phyloP scores from a whole-genome alignment of 1,140 invertebrate species.

The Batillaria attramentaria region DNA sequence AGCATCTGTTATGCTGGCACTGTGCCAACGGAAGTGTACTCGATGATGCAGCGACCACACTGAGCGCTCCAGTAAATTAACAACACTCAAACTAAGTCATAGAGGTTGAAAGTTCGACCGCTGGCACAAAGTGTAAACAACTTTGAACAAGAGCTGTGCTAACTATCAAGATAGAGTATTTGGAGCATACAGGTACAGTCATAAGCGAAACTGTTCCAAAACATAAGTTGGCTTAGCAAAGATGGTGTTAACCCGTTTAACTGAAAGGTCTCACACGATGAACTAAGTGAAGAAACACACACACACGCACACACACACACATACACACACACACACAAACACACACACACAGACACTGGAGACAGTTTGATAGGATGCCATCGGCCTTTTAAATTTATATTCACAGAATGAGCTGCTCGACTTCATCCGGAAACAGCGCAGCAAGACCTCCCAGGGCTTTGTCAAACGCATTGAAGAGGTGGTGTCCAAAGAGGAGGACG shows the following conservation, averaged over 20 bases:
- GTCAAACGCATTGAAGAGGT: slow-evolving; percentile 16
- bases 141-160: neutral
- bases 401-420: slow-evolving; percentile 43
- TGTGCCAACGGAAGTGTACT: too few relatives aligned
- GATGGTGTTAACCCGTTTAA: neutral
- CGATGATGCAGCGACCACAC: too few relatives aligned
- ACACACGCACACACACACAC: neutral
- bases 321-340: neutral
- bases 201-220: too few relatives aligned
- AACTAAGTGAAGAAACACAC: too few relatives aligned
- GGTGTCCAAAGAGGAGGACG: slow-evolving; percentile 25
- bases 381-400: neutral
- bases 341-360: neutral
- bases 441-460: slow-evolving; percentile 12
- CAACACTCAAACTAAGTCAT: neutral
- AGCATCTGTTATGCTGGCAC: too few relatives aligned
- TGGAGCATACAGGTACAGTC: too few relatives aligned
- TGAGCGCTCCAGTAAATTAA: neutral
- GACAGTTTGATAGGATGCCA: neutral
- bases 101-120: neutral
- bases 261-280: neutral
- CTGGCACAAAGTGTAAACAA: too few relatives aligned
- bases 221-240: too few relatives aligned
- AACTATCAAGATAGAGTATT: too few relatives aligned
- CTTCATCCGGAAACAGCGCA: slow-evolving; percentile 33